These are phyloP conservation scores for Podotricha telesiphe DNA, from an alignment of 2,888 invertebrate genomes.

Conservation along the genomic window DNA sequence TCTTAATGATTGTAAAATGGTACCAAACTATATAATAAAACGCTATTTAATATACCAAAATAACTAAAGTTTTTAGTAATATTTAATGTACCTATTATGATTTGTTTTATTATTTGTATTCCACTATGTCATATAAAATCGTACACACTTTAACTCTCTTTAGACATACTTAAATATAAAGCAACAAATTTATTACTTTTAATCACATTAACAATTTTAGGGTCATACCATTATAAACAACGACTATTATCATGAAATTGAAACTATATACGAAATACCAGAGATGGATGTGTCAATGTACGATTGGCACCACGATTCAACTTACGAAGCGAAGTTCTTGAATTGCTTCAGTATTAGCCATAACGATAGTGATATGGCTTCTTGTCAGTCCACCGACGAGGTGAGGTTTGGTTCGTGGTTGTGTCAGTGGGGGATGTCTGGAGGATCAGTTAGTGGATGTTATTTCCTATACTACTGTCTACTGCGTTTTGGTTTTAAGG, in stretches of 20 bases:
- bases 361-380: conserved; percentile 54
- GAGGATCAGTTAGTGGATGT: background rate
- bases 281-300: conserved; percentile 58
- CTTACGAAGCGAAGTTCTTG: conserved; percentile 60
- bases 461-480: conserved; percentile 12
- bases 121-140: no score
- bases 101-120: no score
- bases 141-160: background rate
- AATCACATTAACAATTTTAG: conserved; percentile 46
- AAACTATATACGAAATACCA: conserved; percentile 69
- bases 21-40: background rate
- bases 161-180: background rate
- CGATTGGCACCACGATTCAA: conserved; percentile 60
- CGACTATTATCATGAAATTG: conserved; percentile 68
- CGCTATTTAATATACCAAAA: background rate
- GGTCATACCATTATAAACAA: conserved; percentile 41
- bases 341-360: conserved; percentile 58
- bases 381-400: conserved; percentile 49
- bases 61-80: no score
- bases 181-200: background rate
- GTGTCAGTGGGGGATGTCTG: conserved; percentile 12
- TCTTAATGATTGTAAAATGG: no score
- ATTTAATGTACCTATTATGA: no score
- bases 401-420: conserved; percentile 44
- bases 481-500: background rate